A percentile compares a stretch with the other conserved stretches of the same genome.
phyloP scores from a whole-genome alignment of 2,888 invertebrate species.

The Acholoe squamosa region DNA sequence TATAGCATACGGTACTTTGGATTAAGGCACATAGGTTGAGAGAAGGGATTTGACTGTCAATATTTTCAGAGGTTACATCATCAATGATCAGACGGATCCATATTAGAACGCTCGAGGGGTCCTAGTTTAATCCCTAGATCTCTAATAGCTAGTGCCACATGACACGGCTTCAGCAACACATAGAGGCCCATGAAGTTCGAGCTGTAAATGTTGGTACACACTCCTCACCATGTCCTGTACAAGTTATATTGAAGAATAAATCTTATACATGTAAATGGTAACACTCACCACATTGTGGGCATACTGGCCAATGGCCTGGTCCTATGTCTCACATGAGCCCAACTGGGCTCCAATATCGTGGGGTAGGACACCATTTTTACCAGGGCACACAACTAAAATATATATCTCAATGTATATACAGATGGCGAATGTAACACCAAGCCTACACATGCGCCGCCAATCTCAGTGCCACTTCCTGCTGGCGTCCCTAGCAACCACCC shows the following conservation, averaged over 20 bases:
- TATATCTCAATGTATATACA: neutral
- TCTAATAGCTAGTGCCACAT: too few relatives aligned
- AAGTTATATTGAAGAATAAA: neutral
- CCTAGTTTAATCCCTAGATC: too few relatives aligned
- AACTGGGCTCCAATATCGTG: conserved; percentile 67
- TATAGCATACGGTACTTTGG: too few relatives aligned
- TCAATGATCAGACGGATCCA: neutral
- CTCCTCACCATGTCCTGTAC: too few relatives aligned
- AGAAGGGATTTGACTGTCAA: too few relatives aligned
- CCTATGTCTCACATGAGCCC: conserved; percentile 66
- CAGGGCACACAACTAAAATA: neutral
- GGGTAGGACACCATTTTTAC: conserved; percentile 60
- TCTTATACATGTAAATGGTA: neutral
- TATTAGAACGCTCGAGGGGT: neutral
- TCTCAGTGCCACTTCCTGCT: neutral
- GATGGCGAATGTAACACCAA: neutral
- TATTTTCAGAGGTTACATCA: too few relatives aligned
- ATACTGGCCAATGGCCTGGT: conserved; percentile 71
- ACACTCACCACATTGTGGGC: conserved; percentile 72
- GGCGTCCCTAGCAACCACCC: conserved; percentile 46
- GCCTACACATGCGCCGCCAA: neutral
- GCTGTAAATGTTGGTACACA: too few relatives aligned
- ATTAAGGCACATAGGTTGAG: too few relatives aligned
- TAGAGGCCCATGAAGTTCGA: too few relatives aligned
- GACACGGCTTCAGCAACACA: too few relatives aligned